Base-by-base conservation (phyloP, 1,140 invertebrate species). In the Nasonia giraulti region DNA sequence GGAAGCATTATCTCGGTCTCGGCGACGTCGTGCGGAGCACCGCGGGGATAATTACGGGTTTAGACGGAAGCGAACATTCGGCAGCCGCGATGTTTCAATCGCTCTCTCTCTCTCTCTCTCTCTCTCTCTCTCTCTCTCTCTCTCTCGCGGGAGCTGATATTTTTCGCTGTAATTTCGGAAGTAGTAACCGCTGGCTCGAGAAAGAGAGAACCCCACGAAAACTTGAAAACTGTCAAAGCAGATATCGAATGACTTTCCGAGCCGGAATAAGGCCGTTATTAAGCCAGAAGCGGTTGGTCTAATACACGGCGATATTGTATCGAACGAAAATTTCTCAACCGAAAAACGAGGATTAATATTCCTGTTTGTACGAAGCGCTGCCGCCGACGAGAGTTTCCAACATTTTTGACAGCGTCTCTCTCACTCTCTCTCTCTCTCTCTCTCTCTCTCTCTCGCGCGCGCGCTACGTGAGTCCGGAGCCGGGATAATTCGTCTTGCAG, bases 341-440 rank as follows among this genome's bases (percentile, higher is more conserved):
- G 73, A 75, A 44, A 31, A 71, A 3, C 27, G 20, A 90, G 90
- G 91, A 92, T 92, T 92, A 92, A 93, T 92, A 92, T 91, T 90
- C 80, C 81, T 87, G 80, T 66, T 86, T 55, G 5, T 86, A 88
- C 88, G 87, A 91, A 87, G 88, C 79, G 77, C 78, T 4, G 20
- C 68, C 68, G 8, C 68, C 14, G 33, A 75, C 73, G 31, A 20
- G 50, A 62, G 17, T 62, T 62, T 62, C 17, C 55, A 62, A 62
- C 62, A 23, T 10, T 50, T 47, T 73, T 31, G 68, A 81, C 44
- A 37, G 79, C 8, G 14, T 27, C 33, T 8, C 37, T 66, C 31
- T 27, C 27, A n/a, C n/a, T n/a, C n/a, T n/a, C n/a, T n/a, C n/a
- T n/a, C n/a, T n/a, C n/a, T n/a, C n/a, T n/a, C n/a, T n/a, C n/a